Percentiles rank a stretch among this genome's conserved stretches.
phyloP scores from a whole-genome alignment of 2,113 vertebrate genomes.

The Scopus umbretta region DNA sequence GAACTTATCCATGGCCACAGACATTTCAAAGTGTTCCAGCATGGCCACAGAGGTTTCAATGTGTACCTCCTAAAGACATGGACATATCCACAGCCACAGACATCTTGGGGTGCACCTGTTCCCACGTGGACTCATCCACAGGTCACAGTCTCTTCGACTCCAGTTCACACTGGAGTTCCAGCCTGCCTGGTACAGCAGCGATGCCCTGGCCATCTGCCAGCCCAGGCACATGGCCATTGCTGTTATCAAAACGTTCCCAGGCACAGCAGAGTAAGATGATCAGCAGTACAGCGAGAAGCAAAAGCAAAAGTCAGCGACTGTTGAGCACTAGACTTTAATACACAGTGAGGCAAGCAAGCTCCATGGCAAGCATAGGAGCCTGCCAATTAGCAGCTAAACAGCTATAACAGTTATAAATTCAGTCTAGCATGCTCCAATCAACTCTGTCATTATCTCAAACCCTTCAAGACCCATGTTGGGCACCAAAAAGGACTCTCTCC shows the following conservation, averaged over 20 bases:
- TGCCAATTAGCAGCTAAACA: background rate
- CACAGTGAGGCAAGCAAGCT: background rate
- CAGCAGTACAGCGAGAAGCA: background rate
- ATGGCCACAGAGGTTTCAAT: background rate
- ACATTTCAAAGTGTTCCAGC: background rate
- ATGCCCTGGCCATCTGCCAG: background rate
- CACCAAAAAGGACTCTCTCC: background rate
- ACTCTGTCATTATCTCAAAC: background rate
- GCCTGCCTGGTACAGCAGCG: background rate
- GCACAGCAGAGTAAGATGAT: background rate
- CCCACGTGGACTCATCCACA: background rate
- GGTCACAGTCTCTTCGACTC: background rate
- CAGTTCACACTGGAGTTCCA: background rate
- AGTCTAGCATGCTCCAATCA: background rate
- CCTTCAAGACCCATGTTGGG: accelerated
- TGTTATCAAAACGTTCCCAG: background rate
- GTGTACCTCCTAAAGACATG: background rate
- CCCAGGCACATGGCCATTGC: background rate
- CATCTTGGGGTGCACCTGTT: background rate
- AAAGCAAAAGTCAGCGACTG: background rate
- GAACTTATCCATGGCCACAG: too few relatives aligned
- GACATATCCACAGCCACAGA: background rate
- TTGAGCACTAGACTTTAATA: background rate
- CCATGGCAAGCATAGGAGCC: background rate
- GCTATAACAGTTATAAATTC: background rate